Evolutionary conservation across 2,797 vertebrate genomes (phyloP).

Genomic region (Adrianichthys oophorus): DNA sequence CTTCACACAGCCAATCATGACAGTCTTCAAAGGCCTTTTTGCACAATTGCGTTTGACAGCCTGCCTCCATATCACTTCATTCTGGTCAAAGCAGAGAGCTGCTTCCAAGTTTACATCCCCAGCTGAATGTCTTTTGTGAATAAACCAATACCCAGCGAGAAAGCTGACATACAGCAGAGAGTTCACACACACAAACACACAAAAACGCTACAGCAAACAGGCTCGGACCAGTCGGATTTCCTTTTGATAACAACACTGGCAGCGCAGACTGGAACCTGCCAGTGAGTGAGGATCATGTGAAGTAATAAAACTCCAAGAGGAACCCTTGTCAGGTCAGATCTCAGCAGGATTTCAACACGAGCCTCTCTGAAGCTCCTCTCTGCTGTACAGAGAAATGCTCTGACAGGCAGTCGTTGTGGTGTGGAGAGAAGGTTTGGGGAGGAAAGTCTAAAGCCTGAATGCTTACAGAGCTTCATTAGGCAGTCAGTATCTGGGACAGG

Average conservation of each 20-base stretch:
- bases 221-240: not conserved
- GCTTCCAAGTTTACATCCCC: constrained; percentile 33
- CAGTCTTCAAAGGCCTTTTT: constrained; percentile 43
- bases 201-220: constrained; percentile 5
- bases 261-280: constrained; percentile 13
- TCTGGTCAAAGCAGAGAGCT: constrained; percentile 30
- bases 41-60: constrained; percentile 55
- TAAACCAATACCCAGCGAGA: constrained; percentile 27
- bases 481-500: constrained; percentile 40
- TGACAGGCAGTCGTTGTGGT: constrained; percentile 20
- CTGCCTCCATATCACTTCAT: constrained; percentile 40
- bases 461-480: constrained; percentile 40
- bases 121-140: constrained; percentile 44
- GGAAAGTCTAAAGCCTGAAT: constrained; percentile 32
- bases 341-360: constrained; percentile 54
- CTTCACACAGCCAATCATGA: constrained; percentile 52
- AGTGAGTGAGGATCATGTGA: constrained; percentile 39
- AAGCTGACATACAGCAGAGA: constrained; percentile 24
- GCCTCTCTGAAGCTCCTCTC: constrained; percentile 32
- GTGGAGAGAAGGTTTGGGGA: constrained; percentile 27
- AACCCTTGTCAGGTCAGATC: constrained; percentile 61
- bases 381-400: constrained; percentile 39
- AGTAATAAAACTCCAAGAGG: constrained; percentile 55
- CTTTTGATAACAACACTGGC: constrained; percentile 15
- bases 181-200: constrained; percentile 21